Conservation (phyloP, 92 coral and sea anemone species). For the Metridium senile region DNA sequence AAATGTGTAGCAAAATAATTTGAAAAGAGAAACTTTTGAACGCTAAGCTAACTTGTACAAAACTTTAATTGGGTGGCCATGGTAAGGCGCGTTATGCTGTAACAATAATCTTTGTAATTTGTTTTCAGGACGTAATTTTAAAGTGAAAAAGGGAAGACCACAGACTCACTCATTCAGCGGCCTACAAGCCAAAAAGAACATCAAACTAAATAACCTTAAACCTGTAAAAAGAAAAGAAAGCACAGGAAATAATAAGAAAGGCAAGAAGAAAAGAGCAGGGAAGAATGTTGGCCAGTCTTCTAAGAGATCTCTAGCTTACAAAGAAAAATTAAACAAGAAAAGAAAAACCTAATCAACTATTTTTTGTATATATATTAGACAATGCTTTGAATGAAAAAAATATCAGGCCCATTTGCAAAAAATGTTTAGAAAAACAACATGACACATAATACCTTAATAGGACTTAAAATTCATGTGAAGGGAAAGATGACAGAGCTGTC, state of each 20-base stretch:
- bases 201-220: slow-evolving; percentile 43
- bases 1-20: no score
- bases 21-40: no score
- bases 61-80: no score
- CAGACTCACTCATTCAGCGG: slow-evolving; percentile 84
- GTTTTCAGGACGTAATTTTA: background rate
- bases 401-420: no score
- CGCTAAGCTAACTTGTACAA: background rate
- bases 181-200: slow-evolving; percentile 65
- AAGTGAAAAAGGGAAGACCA: slow-evolving; percentile 53
- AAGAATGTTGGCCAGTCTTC: slow-evolving; percentile 3
- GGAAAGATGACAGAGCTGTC: no score
- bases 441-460: no score
- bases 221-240: slow-evolving; percentile 42
- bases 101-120: no score
- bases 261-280: slow-evolving; percentile 31
- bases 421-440: no score
- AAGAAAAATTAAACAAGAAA: slow-evolving; percentile 20
- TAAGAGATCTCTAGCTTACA: slow-evolving; percentile 30
- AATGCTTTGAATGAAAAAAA: no score
- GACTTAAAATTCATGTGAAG: no score
- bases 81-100: no score
- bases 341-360: slow-evolving; percentile 9
- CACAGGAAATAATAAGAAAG: slow-evolving; percentile 27
- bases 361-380: background rate